phyloP scores from a whole-genome alignment of 2,888 invertebrate species.

The Phortica magna region DNA sequence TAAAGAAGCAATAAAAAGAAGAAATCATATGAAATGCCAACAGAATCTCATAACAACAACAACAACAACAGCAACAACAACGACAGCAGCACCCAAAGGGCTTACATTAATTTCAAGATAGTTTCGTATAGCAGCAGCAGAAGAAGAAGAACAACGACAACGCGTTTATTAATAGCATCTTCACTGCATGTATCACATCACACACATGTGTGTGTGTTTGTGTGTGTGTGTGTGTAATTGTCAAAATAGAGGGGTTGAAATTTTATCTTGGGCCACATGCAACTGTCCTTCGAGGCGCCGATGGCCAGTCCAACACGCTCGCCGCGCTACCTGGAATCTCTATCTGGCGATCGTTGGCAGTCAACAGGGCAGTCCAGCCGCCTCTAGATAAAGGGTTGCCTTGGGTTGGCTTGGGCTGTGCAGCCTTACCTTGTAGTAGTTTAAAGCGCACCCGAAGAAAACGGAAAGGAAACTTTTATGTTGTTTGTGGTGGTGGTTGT shows the following conservation, averaged over 20 bases:
- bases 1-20: neutral
- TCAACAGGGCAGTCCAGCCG: constrained; percentile 48
- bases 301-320: too few relatives aligned
- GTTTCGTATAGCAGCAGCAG: neutral
- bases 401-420: neutral
- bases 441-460: neutral
- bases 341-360: constrained; percentile 42
- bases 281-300: constrained; percentile 8
- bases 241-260: constrained; percentile 54
- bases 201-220: neutral
- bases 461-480: constrained; percentile 14
- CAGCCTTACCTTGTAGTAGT: neutral
- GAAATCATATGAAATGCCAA: neutral
- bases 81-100: constrained; percentile 11
- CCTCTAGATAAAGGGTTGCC: constrained; percentile 40
- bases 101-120: constrained; percentile 17
- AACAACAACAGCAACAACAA: neutral
- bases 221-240: neutral
- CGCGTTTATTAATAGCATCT: constrained; percentile 55
- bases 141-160: constrained; percentile 14
- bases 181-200: constrained; percentile 32
- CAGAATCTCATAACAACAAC: neutral
- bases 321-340: neutral
- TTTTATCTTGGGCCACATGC: constrained; percentile 33
- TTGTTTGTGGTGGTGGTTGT: constrained; percentile 28